Evolutionary conservation across 2,113 vertebrate species (phyloP), one percentile per base, ranked within the genome.

Genomic region (Gymnocephalus cernua): DNA sequence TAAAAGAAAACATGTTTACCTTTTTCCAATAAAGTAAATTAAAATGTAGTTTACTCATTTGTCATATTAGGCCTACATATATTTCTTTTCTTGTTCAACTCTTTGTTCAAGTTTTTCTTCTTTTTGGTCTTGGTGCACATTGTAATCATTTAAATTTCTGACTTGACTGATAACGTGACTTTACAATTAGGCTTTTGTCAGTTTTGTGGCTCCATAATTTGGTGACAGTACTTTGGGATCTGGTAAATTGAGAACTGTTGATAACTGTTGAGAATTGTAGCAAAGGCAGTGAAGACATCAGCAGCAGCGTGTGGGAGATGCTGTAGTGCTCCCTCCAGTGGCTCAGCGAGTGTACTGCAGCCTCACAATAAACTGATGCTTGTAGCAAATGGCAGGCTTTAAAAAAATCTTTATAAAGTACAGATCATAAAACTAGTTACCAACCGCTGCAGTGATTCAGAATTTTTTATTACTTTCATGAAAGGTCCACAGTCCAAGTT

Each of bases 381-480:
- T 41, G 2, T 11, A 41, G 9, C 44, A 44, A 13, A 44, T n/a
- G 3, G 21, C 44, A 9, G 2, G 0, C 14, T 61, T n/a, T 16
- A 25, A 64, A n/a, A 7, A 38, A 7, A 15, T 47, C 1, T 76
- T 56, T 15, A 58, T 5, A 19, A 41, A 18, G 14, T 29, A 35
- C 29, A 72, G 1, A 15, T 51, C 5, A n/a, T 38, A 6, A 53
- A 10, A 62, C 8, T 0, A 13, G 29, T 23, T 2, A 45, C 3
- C 2, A 7, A 23, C 15, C 2, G 21, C 32, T 21, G 4, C n/a
- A 23, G 74, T 70, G 44, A 79, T 67, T 82, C 70, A 50, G 1
- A 81, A 44, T 51, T 54, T 18, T 91, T 91, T 89, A 88, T 88
- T 89, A 45, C 56, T 41, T 67, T 66, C 57, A 59, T 25, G 23